Base-by-base conservation (phyloP, 2,113 vertebrate species). In the Macroglossus sobrinus region DNA sequence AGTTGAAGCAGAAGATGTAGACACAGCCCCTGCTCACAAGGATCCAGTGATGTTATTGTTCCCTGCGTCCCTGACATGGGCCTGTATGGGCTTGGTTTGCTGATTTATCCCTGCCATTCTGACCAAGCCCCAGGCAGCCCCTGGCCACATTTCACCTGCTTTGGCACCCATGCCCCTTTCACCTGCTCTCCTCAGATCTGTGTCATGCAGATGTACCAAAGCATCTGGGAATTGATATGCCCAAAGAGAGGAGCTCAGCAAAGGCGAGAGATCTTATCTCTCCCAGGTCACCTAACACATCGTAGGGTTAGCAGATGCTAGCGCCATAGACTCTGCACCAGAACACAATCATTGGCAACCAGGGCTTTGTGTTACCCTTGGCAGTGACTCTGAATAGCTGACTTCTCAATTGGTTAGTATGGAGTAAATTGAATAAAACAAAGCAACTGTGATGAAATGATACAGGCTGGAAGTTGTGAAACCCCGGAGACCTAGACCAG, bases 281-380 rank as follows among this genome's bases (percentile, higher is more conserved):
- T 24, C 24, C 14, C 45, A 5, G 12, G 4, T 59, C 47, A 21
- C n/a, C 28, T 38, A 38, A 5, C 47, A 43, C 26, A 22, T 19
- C 26, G 7, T 66, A 14, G 72, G 15, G 4, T 7, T 18, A 28
- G 47, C 26, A 53, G 13, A 38, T 24, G 26, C 24, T 28, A 13
- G 33, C 50, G 40, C 26, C n/a, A 26, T 0, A 24, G 18, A 33
- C 3, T 35, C 3, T 1, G 1, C 19, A 4, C 21, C 10, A 7
- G 53, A 53, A 19, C 9, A 53, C 13, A 33, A 53, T 21, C 16
- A 0, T 1, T 11, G 63, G 26, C 43, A 4, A 47, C 4, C 13
- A 14, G 26, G 24, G 38, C 38, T 28, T n/a, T 4, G 6, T 24
- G 35, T 82, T 45, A 15, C 28, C 68, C 53, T n/a, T 45, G 45